A percentile compares a stretch with the other conserved stretches of the same genome.
Evolutionary conservation across 2,888 invertebrate species (phyloP).

Genomic region (Panzeria rudis): DNA sequence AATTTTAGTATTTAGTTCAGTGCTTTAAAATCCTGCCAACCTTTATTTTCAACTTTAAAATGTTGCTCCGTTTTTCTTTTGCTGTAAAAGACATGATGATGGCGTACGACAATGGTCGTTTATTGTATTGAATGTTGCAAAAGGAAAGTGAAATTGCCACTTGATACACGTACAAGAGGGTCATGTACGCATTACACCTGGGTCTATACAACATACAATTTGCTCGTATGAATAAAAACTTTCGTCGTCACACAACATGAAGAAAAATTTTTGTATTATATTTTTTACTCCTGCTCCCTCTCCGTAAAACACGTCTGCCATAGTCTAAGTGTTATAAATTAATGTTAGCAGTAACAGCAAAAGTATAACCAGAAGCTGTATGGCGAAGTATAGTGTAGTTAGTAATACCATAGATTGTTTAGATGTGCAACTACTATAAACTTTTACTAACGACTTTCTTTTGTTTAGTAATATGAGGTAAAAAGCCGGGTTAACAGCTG

Average conservation of each 20-base stretch:
- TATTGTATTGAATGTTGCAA: conserved; percentile 57
- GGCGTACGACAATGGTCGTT: conserved; percentile 50
- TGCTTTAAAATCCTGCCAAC: not conserved
- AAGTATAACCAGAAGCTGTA: not conserved
- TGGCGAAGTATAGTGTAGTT: not conserved
- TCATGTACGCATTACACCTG: conserved; percentile 77
- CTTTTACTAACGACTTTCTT: conserved; percentile 70
- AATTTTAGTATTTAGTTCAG: not conserved
- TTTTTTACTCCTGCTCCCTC: not conserved
- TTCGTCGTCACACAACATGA: conserved; percentile 24
- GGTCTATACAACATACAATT: conserved; percentile 76
- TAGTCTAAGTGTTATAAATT: conserved; percentile 54
- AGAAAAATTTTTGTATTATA: conserved; percentile 11
- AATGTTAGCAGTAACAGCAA: conserved; percentile 13
- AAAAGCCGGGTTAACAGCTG: conserved; percentile 71
- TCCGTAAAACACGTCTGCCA: conserved; percentile 4
- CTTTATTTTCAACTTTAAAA: not conserved
- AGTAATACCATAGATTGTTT: conserved; percentile 23
- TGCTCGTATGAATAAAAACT: conserved; percentile 38
- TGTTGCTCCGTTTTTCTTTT: not conserved
- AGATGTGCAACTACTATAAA: conserved; percentile 61
- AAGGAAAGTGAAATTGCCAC: conserved; percentile 79
- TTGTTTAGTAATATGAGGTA: conserved; percentile 71
- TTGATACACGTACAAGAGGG: conserved; percentile 66
- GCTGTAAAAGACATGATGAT: conserved; percentile 22